Evolutionary conservation across 2,888 invertebrate species (phyloP).

Genomic region (Carterocephalus palaemon): DNA sequence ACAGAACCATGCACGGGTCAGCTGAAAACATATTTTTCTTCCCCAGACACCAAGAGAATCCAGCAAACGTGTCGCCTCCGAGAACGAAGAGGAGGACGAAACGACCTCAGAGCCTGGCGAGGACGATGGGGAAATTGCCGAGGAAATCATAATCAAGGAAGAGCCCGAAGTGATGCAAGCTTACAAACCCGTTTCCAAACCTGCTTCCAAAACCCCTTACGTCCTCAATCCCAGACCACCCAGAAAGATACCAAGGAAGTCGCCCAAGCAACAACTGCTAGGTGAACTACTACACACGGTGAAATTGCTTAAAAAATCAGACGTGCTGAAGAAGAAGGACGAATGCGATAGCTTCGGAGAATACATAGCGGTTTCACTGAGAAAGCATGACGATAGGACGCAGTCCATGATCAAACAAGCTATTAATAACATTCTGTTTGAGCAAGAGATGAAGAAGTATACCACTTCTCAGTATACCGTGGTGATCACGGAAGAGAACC

Average conservation of each 20-base stretch:
- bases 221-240: slow-evolving; percentile 25
- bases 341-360: slow-evolving; percentile 71
- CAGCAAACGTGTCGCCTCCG: slow-evolving; percentile 1
- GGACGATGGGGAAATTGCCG: slow-evolving; percentile 33
- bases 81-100: slow-evolving; percentile 15
- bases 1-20: too few relatives aligned
- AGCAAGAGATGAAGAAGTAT: slow-evolving; percentile 71
- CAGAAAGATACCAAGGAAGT: slow-evolving; percentile 20
- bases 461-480: slow-evolving; percentile 47
- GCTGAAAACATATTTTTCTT: not conserved
- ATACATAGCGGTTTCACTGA: slow-evolving; percentile 63
- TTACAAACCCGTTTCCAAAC: slow-evolving; percentile 20
- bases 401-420: slow-evolving; percentile 71
- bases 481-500: slow-evolving; percentile 54
- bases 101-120: slow-evolving; percentile 26
- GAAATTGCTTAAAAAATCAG: slow-evolving; percentile 38
- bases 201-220: slow-evolving; percentile 29
- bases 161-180: slow-evolving; percentile 38
- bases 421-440: slow-evolving; percentile 68
- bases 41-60: slow-evolving; percentile 7
- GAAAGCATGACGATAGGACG: slow-evolving; percentile 67
- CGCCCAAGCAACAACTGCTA: not conserved
- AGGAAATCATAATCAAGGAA: slow-evolving; percentile 45
- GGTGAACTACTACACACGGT: slow-evolving; percentile 46
- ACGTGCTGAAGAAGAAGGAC: slow-evolving; percentile 54